Evolutionary conservation across 2,113 vertebrate species (phyloP).

Genomic region (Calypte anna): DNA sequence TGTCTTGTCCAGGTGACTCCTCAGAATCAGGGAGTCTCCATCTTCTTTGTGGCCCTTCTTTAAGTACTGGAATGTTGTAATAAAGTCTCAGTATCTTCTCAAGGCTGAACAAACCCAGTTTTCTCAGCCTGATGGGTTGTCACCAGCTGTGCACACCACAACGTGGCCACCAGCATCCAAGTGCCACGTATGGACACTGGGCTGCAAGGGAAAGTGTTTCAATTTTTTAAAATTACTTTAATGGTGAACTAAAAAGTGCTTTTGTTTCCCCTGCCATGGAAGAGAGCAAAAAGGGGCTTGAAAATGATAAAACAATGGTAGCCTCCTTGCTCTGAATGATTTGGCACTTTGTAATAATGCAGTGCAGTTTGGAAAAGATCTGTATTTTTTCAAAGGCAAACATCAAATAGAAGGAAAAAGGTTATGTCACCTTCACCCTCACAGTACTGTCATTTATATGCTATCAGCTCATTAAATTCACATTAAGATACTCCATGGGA

Average conservation of each 20-base stretch:
- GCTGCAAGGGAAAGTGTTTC: slow-evolving; percentile 20
- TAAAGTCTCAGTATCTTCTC: too few relatives aligned
- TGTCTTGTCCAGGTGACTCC: too few relatives aligned
- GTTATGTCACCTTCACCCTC: slow-evolving; percentile 96
- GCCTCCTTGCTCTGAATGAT: slow-evolving; percentile 70
- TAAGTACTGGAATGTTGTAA: too few relatives aligned
- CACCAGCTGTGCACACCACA: not conserved
- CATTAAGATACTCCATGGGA: slow-evolving; percentile 94
- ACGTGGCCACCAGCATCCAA: not conserved
- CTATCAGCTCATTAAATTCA: slow-evolving; percentile 98
- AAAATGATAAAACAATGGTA: slow-evolving; percentile 73
- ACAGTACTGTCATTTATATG: slow-evolving; percentile 90
- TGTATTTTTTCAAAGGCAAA: slow-evolving; percentile 84
- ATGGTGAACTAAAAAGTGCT: slow-evolving; percentile 40
- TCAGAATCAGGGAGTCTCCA: too few relatives aligned
- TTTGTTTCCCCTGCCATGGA: slow-evolving; percentile 29
- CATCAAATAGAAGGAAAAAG: slow-evolving; percentile 86
- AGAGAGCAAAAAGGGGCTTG: slow-evolving; percentile 44
- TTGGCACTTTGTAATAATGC: slow-evolving; percentile 69
- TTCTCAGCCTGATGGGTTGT: not conserved
- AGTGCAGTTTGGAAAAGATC: slow-evolving; percentile 73
- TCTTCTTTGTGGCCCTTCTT: too few relatives aligned
- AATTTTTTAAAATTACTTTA: slow-evolving; percentile 51
- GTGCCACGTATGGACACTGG: not conserved
- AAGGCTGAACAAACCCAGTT: too few relatives aligned